Percentiles rank a stretch among this genome's conserved stretches.
Conservation (phyloP, 2,888 invertebrate genomes). For the Rhagonycha fulva region DNA sequence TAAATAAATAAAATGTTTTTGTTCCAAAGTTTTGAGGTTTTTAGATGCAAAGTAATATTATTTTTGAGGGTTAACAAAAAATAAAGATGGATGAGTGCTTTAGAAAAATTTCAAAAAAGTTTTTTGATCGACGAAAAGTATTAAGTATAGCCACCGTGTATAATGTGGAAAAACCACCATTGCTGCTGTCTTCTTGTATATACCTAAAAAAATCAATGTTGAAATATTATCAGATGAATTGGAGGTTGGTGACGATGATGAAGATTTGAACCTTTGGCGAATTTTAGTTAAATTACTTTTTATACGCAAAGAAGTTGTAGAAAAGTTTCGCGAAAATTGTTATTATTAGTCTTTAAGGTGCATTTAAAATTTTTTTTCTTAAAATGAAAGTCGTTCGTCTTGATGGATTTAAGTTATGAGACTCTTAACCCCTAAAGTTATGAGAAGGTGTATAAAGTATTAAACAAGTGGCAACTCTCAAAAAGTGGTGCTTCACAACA, state of each 20-base stretch:
- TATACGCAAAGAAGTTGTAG: not conserved
- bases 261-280: not conserved
- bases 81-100: not conserved
- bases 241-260: too few relatives aligned
- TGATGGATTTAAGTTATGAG: conserved; percentile 26
- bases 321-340: not conserved
- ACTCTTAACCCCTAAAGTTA: conserved; percentile 27
- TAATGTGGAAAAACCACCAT: not conserved
- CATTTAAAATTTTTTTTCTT: conserved; percentile 3
- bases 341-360: not conserved
- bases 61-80: not conserved
- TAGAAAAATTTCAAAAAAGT: not conserved
- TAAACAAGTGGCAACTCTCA: conserved; percentile 27
- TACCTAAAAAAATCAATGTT: not conserved
- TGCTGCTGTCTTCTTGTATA: not conserved
- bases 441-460: conserved; percentile 30
- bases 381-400: conserved; percentile 26
- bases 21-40: not conserved
- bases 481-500: conserved; percentile 21
- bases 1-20: not conserved
- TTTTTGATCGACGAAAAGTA: not conserved
- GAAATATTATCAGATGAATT: not conserved
- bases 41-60: not conserved
- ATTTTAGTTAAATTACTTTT: not conserved
- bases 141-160: too few relatives aligned